Evolutionary conservation across 2,113 vertebrate species (phyloP).

Genomic region (Pardalotus punctatus): DNA sequence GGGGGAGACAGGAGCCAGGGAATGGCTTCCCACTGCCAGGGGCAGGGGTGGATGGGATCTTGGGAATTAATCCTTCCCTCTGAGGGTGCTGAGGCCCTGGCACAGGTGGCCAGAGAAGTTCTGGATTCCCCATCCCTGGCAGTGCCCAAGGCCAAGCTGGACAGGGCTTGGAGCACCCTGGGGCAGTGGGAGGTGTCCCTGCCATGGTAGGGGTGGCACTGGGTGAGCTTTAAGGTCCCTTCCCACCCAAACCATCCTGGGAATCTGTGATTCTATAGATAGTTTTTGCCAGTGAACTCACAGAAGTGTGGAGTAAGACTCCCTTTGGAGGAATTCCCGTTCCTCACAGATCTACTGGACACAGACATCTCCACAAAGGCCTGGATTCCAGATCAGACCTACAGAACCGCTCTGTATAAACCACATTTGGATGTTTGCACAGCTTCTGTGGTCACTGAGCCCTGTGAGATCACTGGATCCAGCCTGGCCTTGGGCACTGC

Average conservation of each 20-base stretch:
- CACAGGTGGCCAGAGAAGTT: neutral
- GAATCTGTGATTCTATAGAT: neutral
- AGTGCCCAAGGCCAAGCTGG: neutral
- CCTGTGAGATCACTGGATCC: neutral
- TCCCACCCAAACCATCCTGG: neutral
- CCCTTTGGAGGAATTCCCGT: neutral
- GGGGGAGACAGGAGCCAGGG: neutral
- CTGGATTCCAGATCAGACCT: neutral
- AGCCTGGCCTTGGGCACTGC: neutral
- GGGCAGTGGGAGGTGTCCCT: rapidly evolving
- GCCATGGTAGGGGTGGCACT: rapidly evolving
- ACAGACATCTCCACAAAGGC: neutral
- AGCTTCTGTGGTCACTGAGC: neutral
- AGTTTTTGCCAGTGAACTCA: neutral
- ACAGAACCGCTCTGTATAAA: neutral
- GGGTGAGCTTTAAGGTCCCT: neutral
- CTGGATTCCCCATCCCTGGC: neutral
- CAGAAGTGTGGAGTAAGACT: neutral
- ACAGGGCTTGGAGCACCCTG: rapidly evolving
- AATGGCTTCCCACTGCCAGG: neutral
- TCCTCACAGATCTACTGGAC: neutral
- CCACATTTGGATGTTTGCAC: neutral
- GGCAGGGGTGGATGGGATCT: neutral
- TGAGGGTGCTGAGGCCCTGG: neutral
- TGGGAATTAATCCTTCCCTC: neutral